Base-by-base conservation (phyloP, 2,113 vertebrate genomes). In the Manacus vitellinus region DNA sequence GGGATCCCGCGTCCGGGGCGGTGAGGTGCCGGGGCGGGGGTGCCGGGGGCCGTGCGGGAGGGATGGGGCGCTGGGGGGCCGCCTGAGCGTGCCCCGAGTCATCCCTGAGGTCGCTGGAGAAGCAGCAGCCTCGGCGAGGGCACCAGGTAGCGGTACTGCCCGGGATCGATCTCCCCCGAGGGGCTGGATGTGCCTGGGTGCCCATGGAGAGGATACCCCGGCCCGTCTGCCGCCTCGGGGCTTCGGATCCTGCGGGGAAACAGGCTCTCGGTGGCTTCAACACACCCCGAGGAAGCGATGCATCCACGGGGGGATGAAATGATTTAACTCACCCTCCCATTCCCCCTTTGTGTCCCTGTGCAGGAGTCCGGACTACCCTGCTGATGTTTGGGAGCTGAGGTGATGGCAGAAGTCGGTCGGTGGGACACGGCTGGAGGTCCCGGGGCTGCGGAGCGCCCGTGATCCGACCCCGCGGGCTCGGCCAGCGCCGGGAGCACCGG, bases 321-420 rank as follows among this genome's bases (percentile, higher is more conserved):
- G 70, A 14, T n/a, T 63, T 52, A 56, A 73, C 5, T 15, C 39
- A 30, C 10, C 10, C 56, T 80, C 8, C 43, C 67, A 8, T 79
- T 82, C 47, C n/a, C 46, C 2, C 41, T 61, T 67, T 81, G 72
- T 89, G 73, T 65, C 49, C 47, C 74, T 3, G 9, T 30, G 73
- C 78, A 97, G 96, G 75, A 62, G 44, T 5, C 49, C 9, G 35
- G 25, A 10, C 12, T 20, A 8, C 70, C 58, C 35, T 9, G 31
- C 31, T 33, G 31, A 20, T 67, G 17, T 31, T 12, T 46, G 3
- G 3, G 31, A 12, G 33, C 12, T 70, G 79, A 71, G 21, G 79
- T 78, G 55, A 96, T 95, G 97, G 78, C 95, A 70, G 79, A 25
- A 66, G 52, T 6, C 20, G 66, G 11, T 73, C 17, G 8, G 74